phyloP scores from a whole-genome alignment of 2,888 invertebrate species.

The Lacanobia wlatinum region DNA sequence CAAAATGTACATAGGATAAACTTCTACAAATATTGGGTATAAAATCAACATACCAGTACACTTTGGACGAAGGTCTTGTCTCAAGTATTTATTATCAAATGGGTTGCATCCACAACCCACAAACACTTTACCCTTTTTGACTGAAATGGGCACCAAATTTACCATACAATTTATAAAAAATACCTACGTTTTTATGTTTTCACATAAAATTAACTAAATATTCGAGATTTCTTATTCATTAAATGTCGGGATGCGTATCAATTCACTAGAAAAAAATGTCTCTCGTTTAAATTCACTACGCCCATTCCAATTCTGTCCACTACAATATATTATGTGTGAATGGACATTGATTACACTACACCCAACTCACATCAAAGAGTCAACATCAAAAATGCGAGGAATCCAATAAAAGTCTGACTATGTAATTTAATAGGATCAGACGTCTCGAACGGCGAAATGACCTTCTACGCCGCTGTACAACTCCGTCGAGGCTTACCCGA shows the following conservation, averaged over 20 bases:
- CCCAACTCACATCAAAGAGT: conserved; percentile 59
- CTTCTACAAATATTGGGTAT: conserved; percentile 28
- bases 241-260: neutral
- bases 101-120: conserved; percentile 7
- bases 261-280: neutral
- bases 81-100: conserved; percentile 20
- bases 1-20: conserved; percentile 17
- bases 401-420: conserved; percentile 61
- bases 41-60: conserved; percentile 25
- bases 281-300: conserved; percentile 21
- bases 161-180: too few relatives aligned
- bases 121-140: conserved; percentile 26
- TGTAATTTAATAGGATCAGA: conserved; percentile 61
- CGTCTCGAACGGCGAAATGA: conserved; percentile 50
- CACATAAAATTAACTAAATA: neutral
- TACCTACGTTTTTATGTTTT: neutral
- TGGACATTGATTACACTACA: conserved; percentile 46
- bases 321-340: conserved; percentile 44
- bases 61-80: conserved; percentile 15
- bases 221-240: neutral
- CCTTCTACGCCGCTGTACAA: conserved; percentile 47
- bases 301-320: conserved; percentile 15
- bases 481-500: conserved; percentile 41
- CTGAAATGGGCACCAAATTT: conserved; percentile 15
- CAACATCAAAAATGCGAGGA: conserved; percentile 55